Base-by-base conservation (phyloP, 2,113 vertebrate species). In the Dendropsophus ebraccatus region DNA sequence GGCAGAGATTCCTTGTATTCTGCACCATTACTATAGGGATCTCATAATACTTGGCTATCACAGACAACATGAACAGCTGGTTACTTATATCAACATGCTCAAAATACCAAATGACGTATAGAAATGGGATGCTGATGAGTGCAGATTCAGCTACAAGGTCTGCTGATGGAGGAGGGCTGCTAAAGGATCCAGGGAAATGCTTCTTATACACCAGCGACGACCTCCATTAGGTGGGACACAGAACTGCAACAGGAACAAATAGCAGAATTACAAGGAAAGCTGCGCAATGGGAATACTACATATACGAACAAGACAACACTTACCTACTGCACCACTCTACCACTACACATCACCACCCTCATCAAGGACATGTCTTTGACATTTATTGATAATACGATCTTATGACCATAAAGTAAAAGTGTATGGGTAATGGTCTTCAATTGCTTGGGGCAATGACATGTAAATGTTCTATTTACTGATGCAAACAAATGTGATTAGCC, bases 161-260 rank as follows among this genome's bases (percentile, higher is more conserved):
- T 58, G 79, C 41, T 49, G 50, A 41, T n/a, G 60, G 28, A 70
- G 83, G 3, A 14, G 21, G 17, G 69, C 25, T 79, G 79, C 28
- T 67, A 78, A 45, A 17, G 23, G 69, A 73, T 49, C 56, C 45
- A 67, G 49, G 75, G 28, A 37, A 82, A 82, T 69, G 47, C 72
- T 19, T 69, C 13, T 13, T 12, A 50, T n/a, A 52, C 30, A 67
- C 74, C 47, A 69, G 32, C 45, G 25, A 87, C 4, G 23, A 32
- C 47, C 37, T 70, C 37, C 65, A 35, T 82, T 87, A 88, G 41
- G 88, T 88, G 70, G 88, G 88, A 65, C 88, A 88, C 62, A 88
- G 62, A 50, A 88, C 88, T 88, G 77, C 19, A 82, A 87, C 10
- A 25, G 72, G 72, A 87, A 50, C 19, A 87, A 77, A 85, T 10